phyloP scores from a whole-genome alignment of 1,140 invertebrate genomes.

The Cydia amplana region DNA sequence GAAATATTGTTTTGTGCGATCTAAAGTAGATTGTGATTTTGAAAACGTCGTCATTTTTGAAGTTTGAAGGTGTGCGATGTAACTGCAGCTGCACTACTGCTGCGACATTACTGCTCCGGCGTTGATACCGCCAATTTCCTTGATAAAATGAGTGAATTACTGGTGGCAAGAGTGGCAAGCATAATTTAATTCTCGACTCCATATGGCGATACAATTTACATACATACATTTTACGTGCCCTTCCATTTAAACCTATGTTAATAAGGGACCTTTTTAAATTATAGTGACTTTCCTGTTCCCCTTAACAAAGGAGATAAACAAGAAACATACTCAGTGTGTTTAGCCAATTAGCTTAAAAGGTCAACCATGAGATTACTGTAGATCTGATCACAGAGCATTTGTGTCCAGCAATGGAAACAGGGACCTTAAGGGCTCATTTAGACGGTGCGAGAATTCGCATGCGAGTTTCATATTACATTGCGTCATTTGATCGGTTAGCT shows the following conservation, averaged over 20 bases:
- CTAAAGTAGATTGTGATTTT: neutral
- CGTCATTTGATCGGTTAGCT: no score
- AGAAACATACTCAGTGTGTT: conserved; percentile 1
- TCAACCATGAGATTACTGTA: conserved; percentile 23
- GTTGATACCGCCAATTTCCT: no score
- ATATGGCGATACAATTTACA: conserved; percentile 2
- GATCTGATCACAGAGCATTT: neutral
- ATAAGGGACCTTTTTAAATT: conserved; percentile 27
- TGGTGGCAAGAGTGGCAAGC: neutral
- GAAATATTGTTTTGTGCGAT: neutral
- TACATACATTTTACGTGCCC: neutral
- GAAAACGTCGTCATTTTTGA: no score
- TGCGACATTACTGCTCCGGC: no score
- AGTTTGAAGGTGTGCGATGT: neutral
- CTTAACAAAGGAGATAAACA: conserved; percentile 23
- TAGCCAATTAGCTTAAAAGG: conserved; percentile 29
- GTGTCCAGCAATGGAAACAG: neutral
- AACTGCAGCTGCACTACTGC: no score
- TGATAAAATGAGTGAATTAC: no score
- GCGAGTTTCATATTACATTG: no score
- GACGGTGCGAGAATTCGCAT: no score
- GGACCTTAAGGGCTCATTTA: no score
- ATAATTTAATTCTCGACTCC: neutral
- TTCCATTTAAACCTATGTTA: conserved; percentile 15
- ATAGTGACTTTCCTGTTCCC: neutral